Conservation (phyloP, 1,140 invertebrate genomes). For the Phymorhynchus buccinoides region DNA sequence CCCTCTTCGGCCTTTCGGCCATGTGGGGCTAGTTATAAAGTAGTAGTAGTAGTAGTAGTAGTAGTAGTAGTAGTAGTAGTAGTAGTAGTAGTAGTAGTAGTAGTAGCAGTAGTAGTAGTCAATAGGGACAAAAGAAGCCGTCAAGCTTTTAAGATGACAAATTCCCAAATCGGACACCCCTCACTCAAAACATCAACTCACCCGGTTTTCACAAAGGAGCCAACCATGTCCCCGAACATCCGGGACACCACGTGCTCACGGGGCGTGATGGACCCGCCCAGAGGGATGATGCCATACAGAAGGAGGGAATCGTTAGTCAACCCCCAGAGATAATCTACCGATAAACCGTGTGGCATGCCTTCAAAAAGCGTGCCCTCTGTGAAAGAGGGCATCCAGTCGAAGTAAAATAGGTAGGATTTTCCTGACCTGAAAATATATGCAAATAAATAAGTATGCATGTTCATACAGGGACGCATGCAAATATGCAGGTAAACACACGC, state of each 20-base stretch:
- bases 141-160: too few relatives aligned
- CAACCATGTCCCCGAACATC: slow-evolving; percentile 12
- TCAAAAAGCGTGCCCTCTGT: background rate
- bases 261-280: background rate
- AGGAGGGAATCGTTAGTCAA: background rate
- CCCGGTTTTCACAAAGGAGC: slow-evolving; percentile 6
- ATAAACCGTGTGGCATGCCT: slow-evolving; percentile 5
- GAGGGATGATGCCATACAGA: background rate
- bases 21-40: too few relatives aligned
- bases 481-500: too few relatives aligned
- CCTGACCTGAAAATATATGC: background rate
- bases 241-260: background rate
- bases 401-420: slow-evolving; percentile 2
- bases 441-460: too few relatives aligned
- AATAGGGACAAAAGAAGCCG: too few relatives aligned
- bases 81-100: too few relatives aligned
- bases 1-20: too few relatives aligned
- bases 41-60: too few relatives aligned
- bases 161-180: too few relatives aligned
- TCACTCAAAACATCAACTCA: slow-evolving; percentile 8
- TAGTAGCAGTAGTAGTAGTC: too few relatives aligned
- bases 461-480: too few relatives aligned
- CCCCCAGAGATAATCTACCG: background rate
- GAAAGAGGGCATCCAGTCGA: background rate
- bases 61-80: too few relatives aligned